Conservation (phyloP, 2,888 invertebrate genomes). For the Empis stercorea region DNA sequence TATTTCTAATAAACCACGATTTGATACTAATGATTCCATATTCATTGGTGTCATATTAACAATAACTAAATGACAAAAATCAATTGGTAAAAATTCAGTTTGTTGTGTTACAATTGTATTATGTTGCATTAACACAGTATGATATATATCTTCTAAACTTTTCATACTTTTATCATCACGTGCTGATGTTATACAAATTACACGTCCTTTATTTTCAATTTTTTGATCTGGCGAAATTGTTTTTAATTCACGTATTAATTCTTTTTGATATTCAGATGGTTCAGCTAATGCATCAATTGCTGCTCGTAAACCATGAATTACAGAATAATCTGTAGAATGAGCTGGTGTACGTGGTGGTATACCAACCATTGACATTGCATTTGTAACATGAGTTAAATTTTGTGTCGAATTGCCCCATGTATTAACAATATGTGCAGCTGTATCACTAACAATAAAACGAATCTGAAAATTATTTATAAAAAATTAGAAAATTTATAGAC, state of each 20-base stretch:
- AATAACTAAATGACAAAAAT: constrained; percentile 81
- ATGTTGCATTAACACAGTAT: constrained; percentile 66
- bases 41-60: constrained; percentile 79
- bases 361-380: constrained; percentile 71
- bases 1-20: constrained; percentile 56
- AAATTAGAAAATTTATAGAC: constrained; percentile 2
- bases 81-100: constrained; percentile 52
- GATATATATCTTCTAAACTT: constrained; percentile 74
- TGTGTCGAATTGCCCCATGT: constrained; percentile 75
- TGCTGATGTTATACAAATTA: constrained; percentile 83
- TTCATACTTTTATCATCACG: constrained; percentile 78
- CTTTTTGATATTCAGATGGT: constrained; percentile 61
- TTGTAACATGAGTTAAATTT: constrained; percentile 74
- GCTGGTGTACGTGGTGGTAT: constrained; percentile 51
- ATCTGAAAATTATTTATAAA: constrained; percentile 42
- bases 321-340: constrained; percentile 46
- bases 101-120: constrained; percentile 53
- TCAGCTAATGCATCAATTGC: constrained; percentile 79
- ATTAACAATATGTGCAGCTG: constrained; percentile 71
- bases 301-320: constrained; percentile 71
- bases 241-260: constrained; percentile 27
- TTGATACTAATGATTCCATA: constrained; percentile 62
- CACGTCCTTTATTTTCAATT: constrained; percentile 47
- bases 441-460: constrained; percentile 76
- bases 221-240: constrained; percentile 28